Percentiles rank a stretch among this genome's conserved stretches.
These are phyloP conservation scores for Aphodius granarius DNA, from an alignment of 2,888 invertebrate species.

Conservation along the genomic window DNA sequence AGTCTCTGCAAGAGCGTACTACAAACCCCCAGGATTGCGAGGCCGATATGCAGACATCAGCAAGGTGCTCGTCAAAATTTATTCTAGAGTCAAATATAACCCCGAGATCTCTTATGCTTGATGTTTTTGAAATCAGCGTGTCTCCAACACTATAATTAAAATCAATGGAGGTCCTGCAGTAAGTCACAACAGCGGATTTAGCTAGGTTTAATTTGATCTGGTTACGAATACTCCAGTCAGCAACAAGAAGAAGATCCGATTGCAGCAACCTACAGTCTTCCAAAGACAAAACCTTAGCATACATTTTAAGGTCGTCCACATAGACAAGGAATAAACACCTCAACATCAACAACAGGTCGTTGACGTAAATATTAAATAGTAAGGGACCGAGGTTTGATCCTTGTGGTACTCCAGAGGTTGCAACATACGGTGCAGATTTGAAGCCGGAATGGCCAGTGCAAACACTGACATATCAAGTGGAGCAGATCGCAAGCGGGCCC, in stretches of 20 bases:
- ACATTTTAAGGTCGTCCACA: background rate
- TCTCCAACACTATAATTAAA: background rate
- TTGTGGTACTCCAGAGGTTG: background rate
- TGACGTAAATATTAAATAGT: background rate
- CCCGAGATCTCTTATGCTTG: background rate
- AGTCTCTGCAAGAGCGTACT: background rate
- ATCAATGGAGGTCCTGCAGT: background rate
- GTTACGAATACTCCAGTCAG: background rate
- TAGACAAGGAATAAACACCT: background rate
- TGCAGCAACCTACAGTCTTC: background rate
- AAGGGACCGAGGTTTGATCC: background rate
- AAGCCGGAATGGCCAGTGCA: too few species aligned
- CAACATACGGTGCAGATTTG: too few species aligned
- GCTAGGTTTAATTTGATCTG: background rate
- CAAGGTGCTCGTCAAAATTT: background rate
- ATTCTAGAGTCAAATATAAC: background rate
- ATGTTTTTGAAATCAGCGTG: background rate
- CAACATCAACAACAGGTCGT: background rate
- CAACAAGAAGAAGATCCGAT: background rate
- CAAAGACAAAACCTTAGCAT: too few species aligned
- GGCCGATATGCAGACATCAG: background rate
- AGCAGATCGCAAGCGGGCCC: too few species aligned
- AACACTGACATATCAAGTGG: too few species aligned
- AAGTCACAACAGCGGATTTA: background rate
- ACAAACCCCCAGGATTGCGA: background rate